phyloP scores from a whole-genome alignment of 2,797 vertebrate genomes.

The Hirundo rustica region DNA sequence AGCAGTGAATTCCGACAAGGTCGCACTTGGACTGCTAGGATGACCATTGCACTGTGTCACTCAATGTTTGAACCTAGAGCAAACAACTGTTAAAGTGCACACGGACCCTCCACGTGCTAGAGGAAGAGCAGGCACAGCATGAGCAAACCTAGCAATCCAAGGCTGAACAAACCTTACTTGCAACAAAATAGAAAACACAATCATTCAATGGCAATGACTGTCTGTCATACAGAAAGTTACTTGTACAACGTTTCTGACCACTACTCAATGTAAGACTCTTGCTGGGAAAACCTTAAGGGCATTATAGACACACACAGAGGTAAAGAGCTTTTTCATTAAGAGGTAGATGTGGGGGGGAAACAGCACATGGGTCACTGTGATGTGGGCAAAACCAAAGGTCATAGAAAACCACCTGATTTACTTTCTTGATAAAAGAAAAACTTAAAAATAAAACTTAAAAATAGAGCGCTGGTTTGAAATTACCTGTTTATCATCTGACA shows the following conservation, averaged over 20 bases:
- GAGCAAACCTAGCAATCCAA: not conserved
- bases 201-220: not conserved
- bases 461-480: not conserved
- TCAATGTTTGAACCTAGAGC: not conserved
- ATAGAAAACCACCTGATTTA: not conserved
- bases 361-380: rapidly evolving
- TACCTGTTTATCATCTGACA: conserved; percentile 84
- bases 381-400: not conserved
- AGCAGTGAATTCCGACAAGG: not conserved
- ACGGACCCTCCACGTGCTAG: not conserved
- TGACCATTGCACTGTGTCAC: not conserved
- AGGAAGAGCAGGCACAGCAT: not conserved
- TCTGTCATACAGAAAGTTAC: not conserved
- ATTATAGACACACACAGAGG: not conserved
- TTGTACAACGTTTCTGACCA: not conserved
- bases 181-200: not conserved
- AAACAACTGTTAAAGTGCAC: not conserved
- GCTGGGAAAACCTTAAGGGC: not conserved
- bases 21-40: not conserved
- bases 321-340: not conserved
- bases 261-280: not conserved
- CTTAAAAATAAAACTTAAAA: not conserved
- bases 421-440: not conserved
- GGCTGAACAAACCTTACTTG: not conserved
- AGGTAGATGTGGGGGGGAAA: not conserved